phyloP scores from a whole-genome alignment of 2,797 vertebrate species.

The Tolypeutes matacus region DNA sequence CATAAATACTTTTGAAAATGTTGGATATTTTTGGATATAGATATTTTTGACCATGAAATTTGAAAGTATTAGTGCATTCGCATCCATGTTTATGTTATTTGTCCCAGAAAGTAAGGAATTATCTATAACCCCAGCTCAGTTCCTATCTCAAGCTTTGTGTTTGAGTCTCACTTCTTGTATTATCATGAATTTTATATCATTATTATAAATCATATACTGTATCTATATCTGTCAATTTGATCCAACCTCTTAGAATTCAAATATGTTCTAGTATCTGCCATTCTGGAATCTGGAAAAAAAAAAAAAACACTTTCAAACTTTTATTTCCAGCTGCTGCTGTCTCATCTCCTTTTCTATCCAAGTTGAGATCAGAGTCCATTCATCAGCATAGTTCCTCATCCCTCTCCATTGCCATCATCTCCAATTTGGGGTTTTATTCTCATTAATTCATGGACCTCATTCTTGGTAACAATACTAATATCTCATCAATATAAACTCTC shows the following conservation, averaged over 20 bases:
- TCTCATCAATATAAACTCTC: not conserved
- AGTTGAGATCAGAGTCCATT: not conserved
- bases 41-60: not conserved
- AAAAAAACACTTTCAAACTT: too few species aligned
- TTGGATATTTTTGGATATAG: not conserved
- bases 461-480: rapidly evolving
- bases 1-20: not conserved
- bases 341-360: not conserved
- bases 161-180: not conserved
- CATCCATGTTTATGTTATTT: not conserved
- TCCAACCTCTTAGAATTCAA: not conserved
- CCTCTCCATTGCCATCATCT: too few species aligned
- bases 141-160: not conserved
- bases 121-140: not conserved
- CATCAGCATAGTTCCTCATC: not conserved
- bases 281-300: not conserved
- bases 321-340: not conserved
- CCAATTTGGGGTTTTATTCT: not conserved
- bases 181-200: not conserved
- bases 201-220: not conserved
- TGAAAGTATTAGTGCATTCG: rapidly evolving
- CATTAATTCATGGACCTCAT: not conserved
- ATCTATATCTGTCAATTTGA: not conserved
- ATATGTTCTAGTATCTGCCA: not conserved
- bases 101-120: not conserved